Conservation (phyloP, 2,113 vertebrate species). For the Argyrosomus japonicus region DNA sequence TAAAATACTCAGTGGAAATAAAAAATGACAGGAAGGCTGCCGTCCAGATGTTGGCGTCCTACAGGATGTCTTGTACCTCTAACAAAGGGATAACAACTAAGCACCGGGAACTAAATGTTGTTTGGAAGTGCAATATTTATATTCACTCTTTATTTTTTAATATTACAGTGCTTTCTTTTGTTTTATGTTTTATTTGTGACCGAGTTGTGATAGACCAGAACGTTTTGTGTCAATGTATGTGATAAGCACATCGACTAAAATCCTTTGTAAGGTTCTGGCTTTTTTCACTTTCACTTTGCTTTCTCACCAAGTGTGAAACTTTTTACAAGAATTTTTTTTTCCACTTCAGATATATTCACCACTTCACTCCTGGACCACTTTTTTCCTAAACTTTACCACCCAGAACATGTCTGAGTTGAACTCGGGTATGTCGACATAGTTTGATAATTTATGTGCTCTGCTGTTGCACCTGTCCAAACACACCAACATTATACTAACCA, state of each 20-base stretch:
- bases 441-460: conserved; percentile 57
- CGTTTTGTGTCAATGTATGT: conserved; percentile 22
- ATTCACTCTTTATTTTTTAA: conserved; percentile 59
- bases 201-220: conserved; percentile 45
- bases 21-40: neutral
- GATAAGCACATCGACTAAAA: conserved; percentile 30
- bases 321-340: neutral
- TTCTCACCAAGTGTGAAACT: conserved; percentile 53
- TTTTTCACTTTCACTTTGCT: conserved; percentile 42
- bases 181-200: conserved; percentile 61
- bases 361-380: conserved; percentile 53
- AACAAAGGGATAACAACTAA: conserved; percentile 67
- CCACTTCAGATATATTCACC: conserved; percentile 47
- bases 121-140: conserved; percentile 89
- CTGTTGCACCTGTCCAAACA: conserved; percentile 64
- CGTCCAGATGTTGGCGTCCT: conserved; percentile 22
- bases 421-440: conserved; percentile 40
- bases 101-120: conserved; percentile 75
- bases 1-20: conserved; percentile 24
- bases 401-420: conserved; percentile 33
- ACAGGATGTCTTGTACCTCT: conserved; percentile 54
- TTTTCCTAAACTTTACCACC: conserved; percentile 41
- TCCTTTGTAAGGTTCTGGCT: conserved; percentile 19
- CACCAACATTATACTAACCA: conserved; percentile 31
- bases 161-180: conserved; percentile 63